Percentiles rank a stretch among this genome's conserved stretches.
Evolutionary conservation across 1,140 invertebrate genomes (phyloP).

Genomic region (Drosophila rhopaloa): DNA sequence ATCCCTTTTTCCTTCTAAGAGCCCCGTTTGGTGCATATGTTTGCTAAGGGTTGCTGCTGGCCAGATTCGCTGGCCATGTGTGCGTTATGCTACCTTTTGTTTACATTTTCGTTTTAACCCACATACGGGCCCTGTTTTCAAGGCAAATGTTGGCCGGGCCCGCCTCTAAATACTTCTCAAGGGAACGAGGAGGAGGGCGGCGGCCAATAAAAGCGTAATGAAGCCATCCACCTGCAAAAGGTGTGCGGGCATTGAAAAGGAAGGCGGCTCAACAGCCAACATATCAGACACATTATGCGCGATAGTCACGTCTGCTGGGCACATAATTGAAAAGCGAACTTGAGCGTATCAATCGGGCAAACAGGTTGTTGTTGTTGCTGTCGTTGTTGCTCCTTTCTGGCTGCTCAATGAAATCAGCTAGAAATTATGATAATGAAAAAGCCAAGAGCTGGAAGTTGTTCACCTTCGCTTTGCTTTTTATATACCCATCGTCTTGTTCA

Average conservation of each 20-base stretch:
- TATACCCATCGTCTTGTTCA: conserved; percentile 33
- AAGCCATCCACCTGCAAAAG: conserved; percentile 62
- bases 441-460: conserved; percentile 34
- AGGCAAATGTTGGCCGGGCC: conserved; percentile 30
- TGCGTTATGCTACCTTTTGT: conserved; percentile 68
- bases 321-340: conserved; percentile 82
- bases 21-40: conserved; percentile 54
- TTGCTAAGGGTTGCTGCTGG: conserved; percentile 41
- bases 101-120: conserved; percentile 80
- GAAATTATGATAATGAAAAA: conserved; percentile 82
- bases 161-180: conserved; percentile 67
- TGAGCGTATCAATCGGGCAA: conserved; percentile 73
- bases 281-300: conserved; percentile 70
- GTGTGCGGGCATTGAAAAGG: conserved; percentile 36
- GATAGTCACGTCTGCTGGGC: conserved; percentile 73
- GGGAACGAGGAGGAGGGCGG: conserved; percentile 3
- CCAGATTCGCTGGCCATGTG: conserved; percentile 63
- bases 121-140: conserved; percentile 62
- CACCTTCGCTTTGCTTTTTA: conserved; percentile 14
- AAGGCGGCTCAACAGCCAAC: conserved; percentile 19
- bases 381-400: conserved; percentile 39
- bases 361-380: conserved; percentile 62
- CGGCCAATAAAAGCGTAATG: conserved; percentile 44
- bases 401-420: conserved; percentile 71
- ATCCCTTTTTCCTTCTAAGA: conserved; percentile 12